Evolutionary conservation across 2,113 vertebrate genomes (phyloP).

Genomic region (Megaleporinus macrocephalus): DNA sequence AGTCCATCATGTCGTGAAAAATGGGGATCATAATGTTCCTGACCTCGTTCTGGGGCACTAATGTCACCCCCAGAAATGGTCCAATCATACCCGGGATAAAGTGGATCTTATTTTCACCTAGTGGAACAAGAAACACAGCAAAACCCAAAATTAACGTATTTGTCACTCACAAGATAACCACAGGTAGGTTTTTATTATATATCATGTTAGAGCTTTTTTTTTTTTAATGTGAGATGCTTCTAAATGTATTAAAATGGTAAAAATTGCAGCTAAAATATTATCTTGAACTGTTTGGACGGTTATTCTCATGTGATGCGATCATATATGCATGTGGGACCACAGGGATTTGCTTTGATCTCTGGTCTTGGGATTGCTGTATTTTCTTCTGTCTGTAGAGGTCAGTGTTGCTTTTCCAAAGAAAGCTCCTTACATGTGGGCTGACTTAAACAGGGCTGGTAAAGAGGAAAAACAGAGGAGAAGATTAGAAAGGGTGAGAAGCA

Average conservation of each 20-base stretch:
- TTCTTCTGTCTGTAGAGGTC: constrained; percentile 49
- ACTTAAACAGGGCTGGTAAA: not conserved
- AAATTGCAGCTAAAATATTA: not conserved
- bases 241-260: not conserved
- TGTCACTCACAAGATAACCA: not conserved
- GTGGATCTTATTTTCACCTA: constrained; percentile 97
- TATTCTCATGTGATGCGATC: not conserved
- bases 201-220: no score
- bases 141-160: not conserved
- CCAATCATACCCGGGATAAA: constrained; percentile 99
- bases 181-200: no score
- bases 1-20: constrained; percentile 99
- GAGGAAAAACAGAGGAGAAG: constrained; percentile 44
- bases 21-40: constrained; percentile 98
- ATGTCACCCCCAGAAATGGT: constrained; percentile 94
- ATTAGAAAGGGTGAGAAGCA: not conserved
- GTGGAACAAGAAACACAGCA: constrained; percentile 1
- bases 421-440: not conserved
- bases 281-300: not conserved
- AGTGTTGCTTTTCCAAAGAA: constrained; percentile 32
- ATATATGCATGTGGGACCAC: not conserved
- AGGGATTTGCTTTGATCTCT: not conserved
- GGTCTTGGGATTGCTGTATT: not conserved
- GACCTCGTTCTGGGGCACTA: constrained; percentile 95
- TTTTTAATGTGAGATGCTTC: not conserved